Percentiles rank a stretch among this genome's conserved stretches.
Conservation (phyloP, 2,797 vertebrate genomes). For the Hylomyscus alleni region DNA sequence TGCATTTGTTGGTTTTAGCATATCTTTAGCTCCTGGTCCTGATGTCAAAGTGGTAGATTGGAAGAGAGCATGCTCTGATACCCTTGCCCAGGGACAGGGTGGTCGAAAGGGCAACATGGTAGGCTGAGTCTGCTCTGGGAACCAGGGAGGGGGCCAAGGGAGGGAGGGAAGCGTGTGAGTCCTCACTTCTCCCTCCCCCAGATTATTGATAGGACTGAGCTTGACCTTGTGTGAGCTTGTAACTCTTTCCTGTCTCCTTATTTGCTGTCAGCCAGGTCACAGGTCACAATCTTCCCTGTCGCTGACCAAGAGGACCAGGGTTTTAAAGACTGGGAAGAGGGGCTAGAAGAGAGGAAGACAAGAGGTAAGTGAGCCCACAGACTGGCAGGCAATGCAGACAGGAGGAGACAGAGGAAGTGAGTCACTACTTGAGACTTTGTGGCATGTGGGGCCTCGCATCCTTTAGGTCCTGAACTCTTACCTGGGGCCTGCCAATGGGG, state of each 20-base stretch:
- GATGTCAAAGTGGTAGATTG: not conserved
- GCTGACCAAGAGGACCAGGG: not conserved
- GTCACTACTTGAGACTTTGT: not conserved
- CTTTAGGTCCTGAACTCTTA: not conserved
- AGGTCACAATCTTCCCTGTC: not conserved
- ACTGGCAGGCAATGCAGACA: not conserved
- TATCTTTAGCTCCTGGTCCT: not conserved
- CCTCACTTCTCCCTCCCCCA: not conserved
- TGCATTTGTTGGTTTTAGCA: not conserved
- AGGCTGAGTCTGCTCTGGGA: not conserved
- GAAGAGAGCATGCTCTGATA: not conserved
- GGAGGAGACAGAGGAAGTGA: not conserved
- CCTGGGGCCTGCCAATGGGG: too few species aligned
- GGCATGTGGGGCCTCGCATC: fast-evolving
- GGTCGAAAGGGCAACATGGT: fast-evolving
- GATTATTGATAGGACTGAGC: not conserved
- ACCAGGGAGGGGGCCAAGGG: too few species aligned
- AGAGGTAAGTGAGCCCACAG: too few species aligned
- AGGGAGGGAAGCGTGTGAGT: not conserved
- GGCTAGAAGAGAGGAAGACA: not conserved
- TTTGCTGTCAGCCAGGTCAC: not conserved
- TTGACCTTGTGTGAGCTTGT: slow-evolving; percentile 28
- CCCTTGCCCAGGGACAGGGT: not conserved
- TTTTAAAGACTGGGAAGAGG: slow-evolving; percentile 52
- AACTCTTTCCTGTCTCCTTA: not conserved